These are phyloP conservation scores for Papilio helenus DNA, from an alignment of 1,140 invertebrate species.

Conservation along the genomic window DNA sequence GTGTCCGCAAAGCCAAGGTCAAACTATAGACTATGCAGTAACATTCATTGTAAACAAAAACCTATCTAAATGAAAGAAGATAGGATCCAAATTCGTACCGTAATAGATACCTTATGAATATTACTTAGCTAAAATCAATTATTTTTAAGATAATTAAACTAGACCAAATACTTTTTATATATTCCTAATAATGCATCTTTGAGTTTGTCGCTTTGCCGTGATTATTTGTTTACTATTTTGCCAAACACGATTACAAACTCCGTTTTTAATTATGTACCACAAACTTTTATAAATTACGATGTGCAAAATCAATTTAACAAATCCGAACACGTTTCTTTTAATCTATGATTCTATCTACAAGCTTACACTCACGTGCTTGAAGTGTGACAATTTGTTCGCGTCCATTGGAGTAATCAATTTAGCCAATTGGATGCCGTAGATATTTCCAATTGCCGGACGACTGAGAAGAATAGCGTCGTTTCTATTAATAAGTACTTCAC, in stretches of 20 bases:
- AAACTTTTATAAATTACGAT: neutral
- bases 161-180: too few species aligned
- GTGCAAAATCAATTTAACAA: neutral
- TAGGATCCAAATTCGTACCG: neutral
- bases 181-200: neutral
- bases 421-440: constrained; percentile 25
- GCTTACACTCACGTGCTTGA: neutral
- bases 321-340: neutral
- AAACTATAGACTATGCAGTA: constrained; percentile 50
- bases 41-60: constrained; percentile 14
- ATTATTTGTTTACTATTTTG: neutral
- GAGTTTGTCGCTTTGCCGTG: neutral
- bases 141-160: too few species aligned
- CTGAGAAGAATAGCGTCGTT: neutral
- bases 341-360: constrained; percentile 13
- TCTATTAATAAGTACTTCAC: neutral
- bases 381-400: constrained; percentile 22
- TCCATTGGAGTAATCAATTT: constrained; percentile 25
- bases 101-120: neutral
- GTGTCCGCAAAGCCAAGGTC: constrained; percentile 50
- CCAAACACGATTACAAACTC: neutral
- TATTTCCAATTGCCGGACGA: constrained; percentile 7
- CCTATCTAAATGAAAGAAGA: neutral
- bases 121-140: too few species aligned
- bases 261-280: neutral